Evolutionary conservation across 2,797 vertebrate species (phyloP), one percentile per base, ranked within the genome.

Genomic region (Phoeniculus purpureus): DNA sequence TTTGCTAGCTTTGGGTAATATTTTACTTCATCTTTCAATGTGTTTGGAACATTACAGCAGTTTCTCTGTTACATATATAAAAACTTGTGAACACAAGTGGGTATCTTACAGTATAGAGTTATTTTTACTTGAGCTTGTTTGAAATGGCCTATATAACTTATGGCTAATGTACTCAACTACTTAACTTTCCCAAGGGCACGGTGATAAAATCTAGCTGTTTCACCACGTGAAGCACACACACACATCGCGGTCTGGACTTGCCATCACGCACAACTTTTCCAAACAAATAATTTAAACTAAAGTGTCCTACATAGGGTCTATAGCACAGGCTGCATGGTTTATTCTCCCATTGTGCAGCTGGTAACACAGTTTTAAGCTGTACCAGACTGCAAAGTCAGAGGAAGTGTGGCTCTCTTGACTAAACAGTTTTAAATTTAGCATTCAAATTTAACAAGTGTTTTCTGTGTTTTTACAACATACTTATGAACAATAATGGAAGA

Each of bases 41-140:
- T 62, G 51, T 64, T 55, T 67, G 67, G 87, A 95, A 93, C 71
- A 77, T 48, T 31, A 61, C 67, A 62, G 85, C 88, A 58, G 47
- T 75, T 86, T 88, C 65, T 67, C 87, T 75, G 26, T 22, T 88
- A 85, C 17, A 43, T 74, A 89, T 18, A 71, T 67, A 91, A 93
- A 70, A 94, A 90, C 85, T 22, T 81, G 61, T 4, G 26, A 91
- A 90, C 55, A 50, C 75, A 90, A 85, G 90, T 21, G 48, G 51
- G 43, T 77, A 87, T 87, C 70, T 93, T 66, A 65, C 72, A 92
- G 55, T 16, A 62, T 16, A 48, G 89, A 84, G 81, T 62, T 89
- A 90, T 94, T 94, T 96, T 93, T 85, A 93, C 67, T 90, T 92
- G 76, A 87, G 93, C 76, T 89, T 79, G 66, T 90, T 78, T 78